Conservation (phyloP, 2,113 vertebrate genomes). For the Silurus meridionalis region DNA sequence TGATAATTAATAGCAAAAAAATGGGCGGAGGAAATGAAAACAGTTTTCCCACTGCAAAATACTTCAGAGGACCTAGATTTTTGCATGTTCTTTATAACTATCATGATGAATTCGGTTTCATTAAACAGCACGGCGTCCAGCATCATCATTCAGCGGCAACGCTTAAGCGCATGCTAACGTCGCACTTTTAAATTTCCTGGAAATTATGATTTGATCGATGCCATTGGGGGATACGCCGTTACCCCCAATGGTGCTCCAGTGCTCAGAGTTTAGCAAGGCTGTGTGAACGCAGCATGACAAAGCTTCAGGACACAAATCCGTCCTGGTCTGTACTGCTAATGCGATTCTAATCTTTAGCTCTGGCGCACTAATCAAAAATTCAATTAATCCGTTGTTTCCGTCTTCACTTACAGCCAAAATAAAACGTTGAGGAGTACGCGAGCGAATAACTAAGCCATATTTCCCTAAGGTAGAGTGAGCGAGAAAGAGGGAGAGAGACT, state of each 20-base stretch:
- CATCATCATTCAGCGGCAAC: background rate
- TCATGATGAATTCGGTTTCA: background rate
- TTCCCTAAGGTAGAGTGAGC: background rate
- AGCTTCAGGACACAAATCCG: background rate
- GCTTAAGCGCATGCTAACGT: background rate
- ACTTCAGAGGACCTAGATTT: background rate
- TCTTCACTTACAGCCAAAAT: background rate
- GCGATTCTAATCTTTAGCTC: background rate
- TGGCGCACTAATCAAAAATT: background rate
- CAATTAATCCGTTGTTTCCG: background rate
- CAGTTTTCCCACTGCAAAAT: background rate
- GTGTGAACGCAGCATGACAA: background rate
- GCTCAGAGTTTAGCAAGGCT: no score
- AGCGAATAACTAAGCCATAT: background rate
- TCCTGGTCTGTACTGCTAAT: background rate
- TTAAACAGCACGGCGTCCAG: background rate
- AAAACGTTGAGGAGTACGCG: constrained; percentile 16
- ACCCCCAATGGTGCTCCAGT: no score
- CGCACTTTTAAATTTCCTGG: no score
- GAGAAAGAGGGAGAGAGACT: background rate
- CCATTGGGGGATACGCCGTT: no score
- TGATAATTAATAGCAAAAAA: background rate
- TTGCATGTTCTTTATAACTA: background rate
- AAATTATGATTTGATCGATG: no score
- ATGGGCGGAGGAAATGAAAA: background rate